Evolutionary conservation across 2,113 vertebrate genomes (phyloP).

Genomic region (Oreotrochilus melanogaster): DNA sequence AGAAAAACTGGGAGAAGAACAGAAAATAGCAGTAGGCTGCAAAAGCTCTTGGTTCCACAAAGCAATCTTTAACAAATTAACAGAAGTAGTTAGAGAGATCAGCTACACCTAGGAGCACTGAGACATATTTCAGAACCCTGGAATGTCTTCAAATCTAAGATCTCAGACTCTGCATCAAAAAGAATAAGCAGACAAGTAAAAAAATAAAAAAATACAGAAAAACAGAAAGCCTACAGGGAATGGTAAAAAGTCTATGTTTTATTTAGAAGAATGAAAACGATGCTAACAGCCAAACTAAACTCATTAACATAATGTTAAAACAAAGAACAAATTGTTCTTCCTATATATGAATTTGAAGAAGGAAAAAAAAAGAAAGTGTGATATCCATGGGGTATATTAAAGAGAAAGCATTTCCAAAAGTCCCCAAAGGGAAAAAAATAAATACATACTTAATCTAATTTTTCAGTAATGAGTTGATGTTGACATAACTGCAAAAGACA

Average conservation of each 20-base stretch:
- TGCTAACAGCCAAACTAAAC: constrained; percentile 15
- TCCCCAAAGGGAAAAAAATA: not conserved
- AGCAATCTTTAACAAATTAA: not conserved
- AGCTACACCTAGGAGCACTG: not conserved
- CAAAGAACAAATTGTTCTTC: constrained; percentile 4
- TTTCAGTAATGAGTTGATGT: not conserved
- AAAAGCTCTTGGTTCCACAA: not conserved
- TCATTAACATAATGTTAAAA: not conserved
- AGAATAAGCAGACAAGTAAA: not conserved
- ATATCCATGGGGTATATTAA: not conserved
- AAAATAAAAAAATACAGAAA: not conserved
- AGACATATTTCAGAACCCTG: not conserved
- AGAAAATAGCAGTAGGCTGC: not conserved
- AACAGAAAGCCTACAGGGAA: not conserved
- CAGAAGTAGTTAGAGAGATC: not conserved
- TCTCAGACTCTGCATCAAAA: not conserved
- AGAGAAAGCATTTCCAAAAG: not conserved
- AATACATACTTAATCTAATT: not conserved
- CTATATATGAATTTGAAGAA: not conserved
- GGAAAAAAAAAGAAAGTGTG: not conserved
- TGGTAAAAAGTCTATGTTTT: not conserved
- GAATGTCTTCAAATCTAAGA: not conserved
- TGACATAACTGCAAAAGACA: not conserved
- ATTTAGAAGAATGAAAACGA: not conserved
- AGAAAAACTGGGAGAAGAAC: not conserved